phyloP scores from a whole-genome alignment of 2,113 vertebrate genomes.

The Danio rerio region DNA sequence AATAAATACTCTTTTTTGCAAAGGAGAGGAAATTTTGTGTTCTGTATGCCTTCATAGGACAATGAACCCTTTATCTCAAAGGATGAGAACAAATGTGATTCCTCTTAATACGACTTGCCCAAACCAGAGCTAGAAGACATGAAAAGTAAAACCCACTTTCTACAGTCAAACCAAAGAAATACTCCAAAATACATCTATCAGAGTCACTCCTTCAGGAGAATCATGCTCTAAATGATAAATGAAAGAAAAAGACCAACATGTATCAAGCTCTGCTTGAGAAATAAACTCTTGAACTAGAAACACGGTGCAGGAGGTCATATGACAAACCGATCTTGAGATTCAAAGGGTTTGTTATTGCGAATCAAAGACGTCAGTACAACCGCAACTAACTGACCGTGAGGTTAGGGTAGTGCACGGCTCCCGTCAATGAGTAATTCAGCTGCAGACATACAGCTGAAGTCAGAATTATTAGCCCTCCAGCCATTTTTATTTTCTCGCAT shows the following conservation, averaged over 20 bases:
- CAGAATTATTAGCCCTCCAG: too few relatives aligned
- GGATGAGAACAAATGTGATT: not conserved
- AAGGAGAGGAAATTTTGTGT: not conserved
- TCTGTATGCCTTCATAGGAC: not conserved
- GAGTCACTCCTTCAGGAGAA: not conserved
- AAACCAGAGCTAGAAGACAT: constrained; percentile 12
- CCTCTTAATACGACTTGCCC: not conserved
- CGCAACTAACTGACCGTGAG: constrained; percentile 64
- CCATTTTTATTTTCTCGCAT: not conserved
- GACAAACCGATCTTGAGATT: constrained; percentile 61
- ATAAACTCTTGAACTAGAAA: constrained; percentile 36
- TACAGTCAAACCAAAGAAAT: not conserved
- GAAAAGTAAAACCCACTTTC: not conserved
- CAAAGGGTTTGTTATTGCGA: constrained; percentile 52
- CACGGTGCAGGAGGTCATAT: constrained; percentile 65
- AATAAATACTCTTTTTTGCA: not conserved
- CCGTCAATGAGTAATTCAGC: constrained; percentile 20
- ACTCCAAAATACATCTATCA: not conserved
- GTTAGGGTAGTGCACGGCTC: constrained; percentile 45
- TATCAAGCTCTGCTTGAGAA: not conserved
- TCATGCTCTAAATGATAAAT: not conserved
- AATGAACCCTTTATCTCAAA: constrained; percentile 22
- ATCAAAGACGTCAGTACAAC: constrained; percentile 60
- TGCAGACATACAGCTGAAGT: not conserved
- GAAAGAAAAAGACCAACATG: not conserved